Conservation (phyloP, 2,113 vertebrate genomes). For the Ophthalmolycus amberensis region DNA sequence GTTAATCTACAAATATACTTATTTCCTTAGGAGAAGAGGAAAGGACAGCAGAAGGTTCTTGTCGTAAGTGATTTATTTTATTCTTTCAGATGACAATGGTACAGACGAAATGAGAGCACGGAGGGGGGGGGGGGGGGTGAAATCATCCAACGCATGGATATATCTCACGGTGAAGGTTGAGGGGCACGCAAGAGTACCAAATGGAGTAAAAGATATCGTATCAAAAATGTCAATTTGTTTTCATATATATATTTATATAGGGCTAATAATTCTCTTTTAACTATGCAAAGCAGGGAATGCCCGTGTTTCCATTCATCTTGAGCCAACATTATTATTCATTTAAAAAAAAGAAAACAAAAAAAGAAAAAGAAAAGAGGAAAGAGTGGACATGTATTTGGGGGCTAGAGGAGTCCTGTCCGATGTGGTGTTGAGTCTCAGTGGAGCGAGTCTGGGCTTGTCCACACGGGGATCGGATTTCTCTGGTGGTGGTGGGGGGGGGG, state of each 20-base stretch:
- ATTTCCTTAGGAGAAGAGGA: background rate
- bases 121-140: conserved; percentile 32
- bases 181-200: conserved; percentile 81
- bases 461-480: conserved; percentile 34
- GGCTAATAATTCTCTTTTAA: conserved; percentile 82
- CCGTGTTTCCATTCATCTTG: conserved; percentile 67
- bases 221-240: conserved; percentile 80
- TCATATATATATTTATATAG: conserved; percentile 82
- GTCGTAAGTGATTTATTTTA: conserved; percentile 67
- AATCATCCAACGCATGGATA: conserved; percentile 51
- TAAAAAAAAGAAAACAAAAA: conserved; percentile 28
- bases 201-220: conserved; percentile 83
- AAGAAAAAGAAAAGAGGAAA: conserved; percentile 33
- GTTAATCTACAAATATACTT: background rate
- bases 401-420: conserved; percentile 60
- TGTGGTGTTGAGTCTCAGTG: conserved; percentile 58
- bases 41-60: background rate
- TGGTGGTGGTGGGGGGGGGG: background rate
- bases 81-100: conserved; percentile 69
- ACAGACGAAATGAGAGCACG: conserved; percentile 76
- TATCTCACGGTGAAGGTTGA: conserved; percentile 26
- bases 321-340: conserved; percentile 60
- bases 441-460: conserved; percentile 52
- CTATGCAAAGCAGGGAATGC: conserved; percentile 82
- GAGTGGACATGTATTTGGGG: conserved; percentile 53